Base-by-base conservation (phyloP, 2,113 vertebrate species). In the Amphiprion percula region DNA sequence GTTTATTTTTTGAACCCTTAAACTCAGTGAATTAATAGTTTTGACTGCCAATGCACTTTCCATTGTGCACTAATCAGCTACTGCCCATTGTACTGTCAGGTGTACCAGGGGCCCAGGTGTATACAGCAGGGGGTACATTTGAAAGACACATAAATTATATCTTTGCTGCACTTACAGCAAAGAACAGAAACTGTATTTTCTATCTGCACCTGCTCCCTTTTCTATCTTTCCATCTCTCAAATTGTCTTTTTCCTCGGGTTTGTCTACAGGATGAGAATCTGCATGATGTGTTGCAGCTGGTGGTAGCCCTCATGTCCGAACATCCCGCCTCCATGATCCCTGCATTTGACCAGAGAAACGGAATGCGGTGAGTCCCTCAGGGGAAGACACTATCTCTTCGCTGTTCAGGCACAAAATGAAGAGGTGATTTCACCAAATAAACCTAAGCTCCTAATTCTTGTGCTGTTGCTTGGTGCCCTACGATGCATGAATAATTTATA, bases 291-390 rank as follows among this genome's bases (percentile, higher is more conserved):
- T 92, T 99, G 87, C 98, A 99, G 92, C 88, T 99, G 87, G 92
- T 99, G n/a, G 98, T 99, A 79, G 97, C 97, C 80, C 94, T 99
- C 77, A 98, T 99, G 97, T 99, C 97, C 11, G 98, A 99, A 89
- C 97, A 99, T 72, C 98, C 98, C 62, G 96, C 97, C 62, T 99
- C 98, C 69, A 97, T 99, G 98, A 98, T 99, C 86, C 97, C 98
- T 71, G 97, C 97, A 71, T 99, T 99, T 92, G 98, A 99, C 94
- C 97, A 98, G 93, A 96, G 97, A 82, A 98, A 98, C 77, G 98
- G 98, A 91, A 99, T 99, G 95, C 95, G 97, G 98, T 99, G 95
- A 96, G 82, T 55, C 74, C 61, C 68, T 50, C 19, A 16, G 74
- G 59, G 60, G n/a, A 50, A 66, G 61, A 73, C 24, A 21, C 62